These are phyloP conservation scores for Solea solea DNA, from an alignment of 2,113 vertebrate genomes.

Conservation along the genomic window DNA sequence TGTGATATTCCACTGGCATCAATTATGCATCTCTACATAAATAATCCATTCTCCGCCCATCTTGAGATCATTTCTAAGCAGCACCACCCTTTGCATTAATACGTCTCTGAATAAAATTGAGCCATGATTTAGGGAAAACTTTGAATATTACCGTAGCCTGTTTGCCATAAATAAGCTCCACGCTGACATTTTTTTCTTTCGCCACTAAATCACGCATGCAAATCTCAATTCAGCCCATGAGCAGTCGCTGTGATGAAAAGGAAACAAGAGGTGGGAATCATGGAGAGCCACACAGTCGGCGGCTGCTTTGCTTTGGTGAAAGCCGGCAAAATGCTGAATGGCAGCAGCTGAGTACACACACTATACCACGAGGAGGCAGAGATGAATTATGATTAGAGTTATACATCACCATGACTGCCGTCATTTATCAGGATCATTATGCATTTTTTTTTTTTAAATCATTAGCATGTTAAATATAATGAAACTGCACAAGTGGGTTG, in stretches of 20 bases:
- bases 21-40: slow-evolving; percentile 64
- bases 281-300: slow-evolving; percentile 26
- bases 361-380: slow-evolving; percentile 23
- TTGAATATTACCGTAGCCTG: slow-evolving; percentile 6
- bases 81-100: slow-evolving; percentile 34
- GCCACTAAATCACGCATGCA: not conserved
- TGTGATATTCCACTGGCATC: slow-evolving; percentile 51
- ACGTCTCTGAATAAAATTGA: slow-evolving; percentile 22
- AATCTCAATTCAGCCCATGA: slow-evolving; percentile 36
- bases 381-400: slow-evolving; percentile 47
- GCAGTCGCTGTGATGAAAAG: slow-evolving; percentile 20
- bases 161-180: slow-evolving; percentile 4
- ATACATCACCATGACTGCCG: slow-evolving; percentile 19
- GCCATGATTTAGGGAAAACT: slow-evolving; percentile 25
- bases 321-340: slow-evolving; percentile 21
- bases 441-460: slow-evolving; percentile 21
- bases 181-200: not conserved
- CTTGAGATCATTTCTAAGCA: slow-evolving; percentile 40
- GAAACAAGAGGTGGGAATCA: slow-evolving; percentile 19
- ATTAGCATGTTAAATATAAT: slow-evolving; percentile 40
- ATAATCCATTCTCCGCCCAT: slow-evolving; percentile 56
- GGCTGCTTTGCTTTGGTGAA: slow-evolving; percentile 20
- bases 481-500: slow-evolving; percentile 3
- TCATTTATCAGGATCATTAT: slow-evolving; percentile 48
- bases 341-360: slow-evolving; percentile 39